Evolutionary conservation across 2,888 invertebrate species (phyloP).

Genomic region (Gonocerus acuteangulatus): DNA sequence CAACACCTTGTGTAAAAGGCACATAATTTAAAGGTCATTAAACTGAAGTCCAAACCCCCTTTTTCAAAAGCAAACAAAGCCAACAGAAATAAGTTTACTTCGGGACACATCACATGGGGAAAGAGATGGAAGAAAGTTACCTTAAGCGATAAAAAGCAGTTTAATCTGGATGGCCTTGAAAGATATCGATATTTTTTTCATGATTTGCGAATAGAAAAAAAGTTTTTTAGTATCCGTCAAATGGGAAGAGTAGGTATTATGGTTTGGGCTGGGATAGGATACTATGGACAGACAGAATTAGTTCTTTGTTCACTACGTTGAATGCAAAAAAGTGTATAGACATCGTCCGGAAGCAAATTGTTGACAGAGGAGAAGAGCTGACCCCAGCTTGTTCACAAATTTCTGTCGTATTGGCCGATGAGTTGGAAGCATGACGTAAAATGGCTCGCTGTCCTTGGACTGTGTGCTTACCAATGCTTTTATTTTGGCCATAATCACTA

Average conservation of each 20-base stretch:
- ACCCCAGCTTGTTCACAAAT: too few species aligned
- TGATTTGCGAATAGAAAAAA: not conserved
- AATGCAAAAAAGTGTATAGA: not conserved
- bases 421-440: too few species aligned
- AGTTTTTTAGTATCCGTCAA: not conserved
- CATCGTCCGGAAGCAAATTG: not conserved
- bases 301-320: not conserved
- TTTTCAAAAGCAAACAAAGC: not conserved
- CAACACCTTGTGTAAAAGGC: not conserved
- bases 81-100: conserved; percentile 1
- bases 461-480: too few species aligned
- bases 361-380: not conserved
- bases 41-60: not conserved
- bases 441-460: too few species aligned
- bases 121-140: not conserved
- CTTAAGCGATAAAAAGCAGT: not conserved
- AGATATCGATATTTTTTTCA: not conserved
- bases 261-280: not conserved
- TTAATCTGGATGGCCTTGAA: not conserved
- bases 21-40: not conserved
- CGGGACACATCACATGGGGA: not conserved
- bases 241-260: not conserved
- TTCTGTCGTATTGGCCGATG: too few species aligned
- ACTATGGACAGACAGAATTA: not conserved
- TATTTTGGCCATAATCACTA: too few species aligned